Evolutionary conservation across 1,140 invertebrate genomes (phyloP).

Genomic region (Phymastichus coffea): DNA sequence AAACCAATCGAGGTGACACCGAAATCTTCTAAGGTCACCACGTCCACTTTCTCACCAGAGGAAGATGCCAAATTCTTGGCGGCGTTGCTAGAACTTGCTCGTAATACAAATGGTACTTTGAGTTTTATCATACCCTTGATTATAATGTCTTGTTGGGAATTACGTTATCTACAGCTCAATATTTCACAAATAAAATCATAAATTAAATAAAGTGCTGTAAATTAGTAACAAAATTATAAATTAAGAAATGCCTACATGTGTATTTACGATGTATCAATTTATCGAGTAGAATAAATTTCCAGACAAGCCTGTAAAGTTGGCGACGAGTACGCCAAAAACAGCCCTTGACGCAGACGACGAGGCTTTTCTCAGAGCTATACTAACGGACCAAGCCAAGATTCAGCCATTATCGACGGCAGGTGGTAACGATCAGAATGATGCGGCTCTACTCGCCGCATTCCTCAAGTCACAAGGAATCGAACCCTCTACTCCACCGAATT

Average conservation of each 20-base stretch:
- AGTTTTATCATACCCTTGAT: neutral
- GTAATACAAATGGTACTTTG: slow-evolving; percentile 29
- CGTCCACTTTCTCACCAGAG: slow-evolving; percentile 44
- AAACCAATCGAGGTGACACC: neutral
- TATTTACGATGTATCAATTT: too few species aligned
- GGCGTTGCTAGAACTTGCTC: slow-evolving; percentile 37
- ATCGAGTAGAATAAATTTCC: too few species aligned
- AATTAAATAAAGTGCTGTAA: too few species aligned
- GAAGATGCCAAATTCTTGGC: slow-evolving; percentile 49
- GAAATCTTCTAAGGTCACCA: slow-evolving; percentile 13
- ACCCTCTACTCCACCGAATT: slow-evolving; percentile 62
- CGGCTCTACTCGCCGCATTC: slow-evolving; percentile 66
- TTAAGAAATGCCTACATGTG: too few species aligned
- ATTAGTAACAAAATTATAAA: too few species aligned
- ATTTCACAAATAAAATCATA: too few species aligned
- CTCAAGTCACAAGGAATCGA: slow-evolving; percentile 69
- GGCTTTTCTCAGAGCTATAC: slow-evolving; percentile 42
- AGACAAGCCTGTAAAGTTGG: slow-evolving; percentile 3
- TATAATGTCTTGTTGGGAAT: neutral
- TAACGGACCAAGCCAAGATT: slow-evolving; percentile 34
- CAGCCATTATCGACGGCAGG: slow-evolving; percentile 13
- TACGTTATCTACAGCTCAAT: too few species aligned
- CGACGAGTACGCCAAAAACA: neutral
- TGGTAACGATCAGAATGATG: slow-evolving; percentile 58
- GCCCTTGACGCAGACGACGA: slow-evolving; percentile 40